Conservation (phyloP, 2,113 vertebrate genomes). For the Sus scrofa region T2T-Sscrofa CM000830.6:42555001-42555500, state of each 20-base stretch:
- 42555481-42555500: slow-evolving; percentile 55
- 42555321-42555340: background rate
- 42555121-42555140: slow-evolving; percentile 41
- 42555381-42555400: background rate
- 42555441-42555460: slow-evolving; percentile 66
- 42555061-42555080: slow-evolving; percentile 53
- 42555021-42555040: background rate
- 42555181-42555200: slow-evolving; percentile 9
- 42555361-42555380: background rate
- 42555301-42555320: background rate
- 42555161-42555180: slow-evolving; percentile 37
- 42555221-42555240: background rate
- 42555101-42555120: slow-evolving; percentile 52
- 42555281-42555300: slow-evolving; percentile 45
- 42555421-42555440: slow-evolving; percentile 62
- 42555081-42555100: slow-evolving; percentile 49
- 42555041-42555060: slow-evolving; percentile 37
- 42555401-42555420: slow-evolving; percentile 48
- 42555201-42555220: slow-evolving; percentile 34
- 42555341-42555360: background rate
- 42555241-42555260: slow-evolving; percentile 38
- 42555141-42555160: background rate
- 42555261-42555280: slow-evolving; percentile 16
- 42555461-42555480: slow-evolving; percentile 75
- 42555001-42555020: background rate